phyloP scores from a whole-genome alignment of 2,113 vertebrate genomes.

The Empidonax alnorum region DNA sequence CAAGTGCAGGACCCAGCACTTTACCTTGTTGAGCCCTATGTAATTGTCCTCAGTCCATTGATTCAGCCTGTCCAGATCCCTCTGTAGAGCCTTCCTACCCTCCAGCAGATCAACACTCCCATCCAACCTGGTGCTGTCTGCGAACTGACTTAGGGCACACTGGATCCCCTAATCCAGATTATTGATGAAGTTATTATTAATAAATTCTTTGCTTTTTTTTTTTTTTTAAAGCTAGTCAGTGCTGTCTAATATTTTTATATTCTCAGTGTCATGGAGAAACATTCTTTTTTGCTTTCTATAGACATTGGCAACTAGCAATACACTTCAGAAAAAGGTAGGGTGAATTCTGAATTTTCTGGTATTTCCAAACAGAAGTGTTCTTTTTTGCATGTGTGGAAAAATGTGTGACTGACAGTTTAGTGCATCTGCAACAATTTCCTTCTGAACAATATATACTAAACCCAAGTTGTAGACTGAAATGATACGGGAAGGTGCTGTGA shows the following conservation, averaged over 20 bases:
- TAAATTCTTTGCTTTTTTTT: neutral
- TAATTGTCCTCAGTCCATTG: fast-evolving
- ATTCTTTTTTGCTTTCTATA: neutral
- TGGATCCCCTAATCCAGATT: neutral
- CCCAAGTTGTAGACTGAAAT: neutral
- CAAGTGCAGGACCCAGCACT: fast-evolving
- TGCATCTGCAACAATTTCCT: neutral
- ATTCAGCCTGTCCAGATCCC: neutral
- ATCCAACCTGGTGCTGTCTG: neutral
- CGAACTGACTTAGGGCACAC: neutral
- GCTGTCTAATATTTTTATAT: neutral
- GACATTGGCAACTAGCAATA: neutral
- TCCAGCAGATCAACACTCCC: neutral
- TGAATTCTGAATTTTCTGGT: neutral
- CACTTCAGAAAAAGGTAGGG: neutral
- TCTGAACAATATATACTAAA: neutral
- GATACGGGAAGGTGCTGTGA: neutral
- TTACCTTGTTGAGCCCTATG: neutral
- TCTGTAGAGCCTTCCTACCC: neutral
- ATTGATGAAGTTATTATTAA: neutral
- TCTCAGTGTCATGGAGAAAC: neutral
- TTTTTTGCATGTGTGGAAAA: neutral
- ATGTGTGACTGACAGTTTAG: neutral
- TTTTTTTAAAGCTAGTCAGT: neutral
- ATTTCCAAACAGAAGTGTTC: neutral